phyloP scores from a whole-genome alignment of 2,888 invertebrate species.

The Apocheima hispidaria region DNA sequence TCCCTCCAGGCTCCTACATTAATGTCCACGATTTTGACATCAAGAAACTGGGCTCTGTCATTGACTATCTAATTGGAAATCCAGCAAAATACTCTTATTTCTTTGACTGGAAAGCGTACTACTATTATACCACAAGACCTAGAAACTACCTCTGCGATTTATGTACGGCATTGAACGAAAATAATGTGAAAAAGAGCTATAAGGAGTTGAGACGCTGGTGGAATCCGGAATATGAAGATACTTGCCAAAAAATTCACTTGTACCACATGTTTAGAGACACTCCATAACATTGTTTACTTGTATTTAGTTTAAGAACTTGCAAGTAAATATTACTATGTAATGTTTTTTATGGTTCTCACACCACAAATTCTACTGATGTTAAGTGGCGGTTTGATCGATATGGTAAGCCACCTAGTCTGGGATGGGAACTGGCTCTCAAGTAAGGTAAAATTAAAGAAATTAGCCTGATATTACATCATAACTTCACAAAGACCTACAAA shows the following conservation, averaged over 20 bases:
- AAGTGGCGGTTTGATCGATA: too few species aligned
- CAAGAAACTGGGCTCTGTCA: slow-evolving; percentile 68
- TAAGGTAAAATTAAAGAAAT: too few species aligned
- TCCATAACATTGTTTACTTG: slow-evolving; percentile 4
- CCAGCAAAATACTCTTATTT: slow-evolving; percentile 64
- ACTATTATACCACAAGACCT: slow-evolving; percentile 60
- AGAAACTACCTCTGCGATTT: slow-evolving; percentile 65
- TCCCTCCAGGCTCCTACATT: slow-evolving; percentile 74
- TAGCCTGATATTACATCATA: too few species aligned
- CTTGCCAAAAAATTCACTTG: slow-evolving; percentile 58
- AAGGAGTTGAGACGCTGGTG: slow-evolving; percentile 68
- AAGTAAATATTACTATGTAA: too few species aligned
- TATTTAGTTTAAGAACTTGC: neutral
- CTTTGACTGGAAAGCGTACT: slow-evolving; percentile 77
- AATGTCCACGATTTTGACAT: slow-evolving; percentile 63
- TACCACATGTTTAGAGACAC: slow-evolving; percentile 51
- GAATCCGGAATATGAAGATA: slow-evolving; percentile 62
- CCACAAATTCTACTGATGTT: too few species aligned
- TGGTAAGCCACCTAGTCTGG: too few species aligned
- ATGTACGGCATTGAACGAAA: slow-evolving; percentile 64
- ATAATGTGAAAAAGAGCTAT: slow-evolving; percentile 39
- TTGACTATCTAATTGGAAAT: slow-evolving; percentile 69
- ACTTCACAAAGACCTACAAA: too few species aligned
- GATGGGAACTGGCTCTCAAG: too few species aligned
- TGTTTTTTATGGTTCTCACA: too few species aligned